Base-by-base conservation (phyloP, 1,140 invertebrate genomes). In the Arion vulgaris region DNA sequence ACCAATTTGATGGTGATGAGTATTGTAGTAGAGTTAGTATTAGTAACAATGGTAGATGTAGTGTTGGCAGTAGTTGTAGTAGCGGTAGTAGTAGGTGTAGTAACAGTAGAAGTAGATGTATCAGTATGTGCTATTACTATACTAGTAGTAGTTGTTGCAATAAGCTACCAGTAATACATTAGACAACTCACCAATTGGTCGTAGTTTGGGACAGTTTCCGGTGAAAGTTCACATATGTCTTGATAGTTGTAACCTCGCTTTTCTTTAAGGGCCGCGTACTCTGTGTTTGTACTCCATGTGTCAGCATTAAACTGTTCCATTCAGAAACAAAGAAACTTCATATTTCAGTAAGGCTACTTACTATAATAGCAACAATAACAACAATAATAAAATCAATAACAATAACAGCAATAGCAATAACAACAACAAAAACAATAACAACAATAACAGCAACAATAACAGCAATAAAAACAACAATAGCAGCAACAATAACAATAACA, bases 241-340 rank as follows among this genome's bases (percentile, higher is more conserved):
- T 97, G 95, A 90, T 97, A 99, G 0, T 94, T 95, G 87, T 98
- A 99, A 0, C 96, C 95, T 81, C 96, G 93, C 26, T 96, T 93
- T 28, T 69, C 68, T 51, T 71, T 69, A 2, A 80, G n/a, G 62
- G 26, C 66, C 0, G 68, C 41, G 28, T 45, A 80, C 0, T 71
- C 66, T 36, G 1, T 39, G 45, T 80, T 28, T 78, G 76, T 78
- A 5, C 38, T 34, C 51, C 62, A 78, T 0, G 76, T 62, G 1
- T 62, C 76, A 0, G 76, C 53, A 66, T 36, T 68, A 34, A 78
- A 66, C 76, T 78, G 39, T n/a, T 1, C 19, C 15, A 57, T 57
- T 57, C 17, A 19, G 53, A 19, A 57, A 19, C 45, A 49, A 49
- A 49, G 45, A 49, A 49, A 9, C 45, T 49, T 19, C 9, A 49